These are phyloP conservation scores for Onychomys leucogaster DNA, from an alignment of 2,797 vertebrate species.

Conservation along the genomic window DNA sequence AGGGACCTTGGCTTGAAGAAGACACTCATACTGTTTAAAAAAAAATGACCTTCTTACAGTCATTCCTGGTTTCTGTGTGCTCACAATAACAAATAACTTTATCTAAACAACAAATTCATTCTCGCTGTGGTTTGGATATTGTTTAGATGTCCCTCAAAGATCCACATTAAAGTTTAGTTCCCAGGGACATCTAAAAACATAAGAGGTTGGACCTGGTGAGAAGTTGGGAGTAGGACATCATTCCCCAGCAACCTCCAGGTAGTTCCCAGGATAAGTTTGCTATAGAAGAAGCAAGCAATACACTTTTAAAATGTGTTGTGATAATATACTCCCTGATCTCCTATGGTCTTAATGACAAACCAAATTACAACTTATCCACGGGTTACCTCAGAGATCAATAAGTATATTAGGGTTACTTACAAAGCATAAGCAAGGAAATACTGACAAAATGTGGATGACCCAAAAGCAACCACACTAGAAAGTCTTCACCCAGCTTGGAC, in stretches of 20 bases:
- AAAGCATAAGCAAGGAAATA: not conserved
- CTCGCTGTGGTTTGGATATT: not conserved
- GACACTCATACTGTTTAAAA: not conserved
- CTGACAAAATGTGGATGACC: not conserved
- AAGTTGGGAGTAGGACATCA: not conserved
- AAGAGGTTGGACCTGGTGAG: not conserved
- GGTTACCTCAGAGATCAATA: not conserved
- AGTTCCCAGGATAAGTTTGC: not conserved
- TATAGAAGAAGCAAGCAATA: not conserved
- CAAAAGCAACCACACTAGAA: not conserved
- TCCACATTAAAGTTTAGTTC: not conserved
- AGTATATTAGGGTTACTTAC: not conserved
- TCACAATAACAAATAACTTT: not conserved
- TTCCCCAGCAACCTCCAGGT: not conserved
- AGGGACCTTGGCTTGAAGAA: not conserved
- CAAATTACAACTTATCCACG: not conserved
- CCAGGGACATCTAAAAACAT: not conserved
- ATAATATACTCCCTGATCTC: not conserved
- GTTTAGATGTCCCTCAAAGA: not conserved
- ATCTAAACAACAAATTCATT: not conserved
- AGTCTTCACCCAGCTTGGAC: not conserved
- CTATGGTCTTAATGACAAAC: not conserved
- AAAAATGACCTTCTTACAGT: not conserved
- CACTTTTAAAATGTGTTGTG: not conserved
- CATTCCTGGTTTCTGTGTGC: not conserved